Conservation (phyloP, 1,140 invertebrate species). For the Hydropsyche tenuis region DNA sequence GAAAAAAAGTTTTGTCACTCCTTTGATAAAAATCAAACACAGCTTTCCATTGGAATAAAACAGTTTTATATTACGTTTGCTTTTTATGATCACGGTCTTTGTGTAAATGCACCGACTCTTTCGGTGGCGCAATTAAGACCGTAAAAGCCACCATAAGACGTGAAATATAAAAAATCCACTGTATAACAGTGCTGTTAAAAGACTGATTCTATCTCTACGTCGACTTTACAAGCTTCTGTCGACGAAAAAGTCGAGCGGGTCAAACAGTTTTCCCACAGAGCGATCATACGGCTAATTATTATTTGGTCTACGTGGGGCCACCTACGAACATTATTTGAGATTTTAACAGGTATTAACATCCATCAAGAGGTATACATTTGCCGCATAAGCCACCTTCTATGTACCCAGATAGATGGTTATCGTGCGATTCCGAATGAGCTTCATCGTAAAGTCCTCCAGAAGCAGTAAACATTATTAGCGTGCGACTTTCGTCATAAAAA, state of each 20-base stretch:
- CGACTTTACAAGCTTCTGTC: background rate
- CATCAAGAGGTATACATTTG: no score
- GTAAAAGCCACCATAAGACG: background rate
- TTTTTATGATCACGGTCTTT: no score
- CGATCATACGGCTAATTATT: constrained; percentile 15
- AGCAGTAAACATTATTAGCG: constrained; percentile 13
- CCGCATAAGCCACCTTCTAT: no score
- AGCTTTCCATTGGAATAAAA: no score
- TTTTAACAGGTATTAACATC: background rate
- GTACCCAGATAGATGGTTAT: constrained; percentile 5
- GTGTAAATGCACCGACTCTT: no score
- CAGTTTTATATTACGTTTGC: no score
- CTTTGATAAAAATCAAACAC: no score
- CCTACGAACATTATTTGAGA: constrained; percentile 2
- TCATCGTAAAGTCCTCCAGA: constrained; percentile 10
- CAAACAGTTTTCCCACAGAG: constrained; percentile 10
- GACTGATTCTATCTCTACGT: background rate
- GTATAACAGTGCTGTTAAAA: constrained; percentile 1
- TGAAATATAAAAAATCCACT: constrained; percentile 1
- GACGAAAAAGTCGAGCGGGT: background rate
- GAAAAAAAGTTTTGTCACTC: no score
- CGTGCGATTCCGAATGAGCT: background rate
- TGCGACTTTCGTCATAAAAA: background rate
- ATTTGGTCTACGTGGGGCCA: constrained; percentile 23
- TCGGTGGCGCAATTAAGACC: constrained; percentile 6